Evolutionary conservation across 2,797 vertebrate species (phyloP).

Genomic region (Tapera naevia): DNA sequence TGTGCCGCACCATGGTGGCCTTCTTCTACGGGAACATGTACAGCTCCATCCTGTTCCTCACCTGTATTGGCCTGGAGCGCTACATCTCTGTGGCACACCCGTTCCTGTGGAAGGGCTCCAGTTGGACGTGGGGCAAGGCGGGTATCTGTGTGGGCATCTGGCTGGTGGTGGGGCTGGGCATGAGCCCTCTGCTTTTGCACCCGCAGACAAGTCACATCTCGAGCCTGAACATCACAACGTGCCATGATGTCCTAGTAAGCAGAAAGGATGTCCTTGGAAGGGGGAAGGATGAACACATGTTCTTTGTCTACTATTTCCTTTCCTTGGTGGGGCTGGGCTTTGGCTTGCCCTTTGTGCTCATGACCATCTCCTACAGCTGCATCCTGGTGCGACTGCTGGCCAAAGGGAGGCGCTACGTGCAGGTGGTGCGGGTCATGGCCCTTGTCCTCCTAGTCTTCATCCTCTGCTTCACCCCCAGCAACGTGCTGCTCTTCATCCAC

Average conservation of each 20-base stretch:
- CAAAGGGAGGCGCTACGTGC: neutral
- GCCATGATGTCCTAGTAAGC: slow-evolving; percentile 1
- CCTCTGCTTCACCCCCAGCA: slow-evolving; percentile 65
- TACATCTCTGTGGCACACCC: slow-evolving; percentile 54
- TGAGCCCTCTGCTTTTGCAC: slow-evolving; percentile 1
- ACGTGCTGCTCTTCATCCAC: slow-evolving; percentile 50
- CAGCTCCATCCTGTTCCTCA: slow-evolving; percentile 68
- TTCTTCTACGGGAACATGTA: slow-evolving; percentile 68
- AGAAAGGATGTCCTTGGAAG: too few relatives aligned
- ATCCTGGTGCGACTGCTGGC: slow-evolving; percentile 5
- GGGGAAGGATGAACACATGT: neutral
- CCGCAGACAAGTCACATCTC: neutral
- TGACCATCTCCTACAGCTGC: slow-evolving; percentile 44
- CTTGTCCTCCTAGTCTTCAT: slow-evolving; percentile 57
- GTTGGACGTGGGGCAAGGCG: fast-evolving
- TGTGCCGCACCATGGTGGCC: slow-evolving; percentile 42
- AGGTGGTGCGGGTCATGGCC: slow-evolving; percentile 1
- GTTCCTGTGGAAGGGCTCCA: slow-evolving; percentile 42
- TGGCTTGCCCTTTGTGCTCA: slow-evolving; percentile 25
- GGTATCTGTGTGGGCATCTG: slow-evolving; percentile 28
- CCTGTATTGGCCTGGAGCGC: slow-evolving; percentile 52
- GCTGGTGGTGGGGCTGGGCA: slow-evolving; percentile 38
- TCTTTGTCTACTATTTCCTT: slow-evolving; percentile 25
- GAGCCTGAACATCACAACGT: slow-evolving; percentile 1
- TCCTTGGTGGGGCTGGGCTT: slow-evolving; percentile 52